Evolutionary conservation across 1,140 invertebrate species (phyloP).

Genomic region (Drosophila nasuta): DNA sequence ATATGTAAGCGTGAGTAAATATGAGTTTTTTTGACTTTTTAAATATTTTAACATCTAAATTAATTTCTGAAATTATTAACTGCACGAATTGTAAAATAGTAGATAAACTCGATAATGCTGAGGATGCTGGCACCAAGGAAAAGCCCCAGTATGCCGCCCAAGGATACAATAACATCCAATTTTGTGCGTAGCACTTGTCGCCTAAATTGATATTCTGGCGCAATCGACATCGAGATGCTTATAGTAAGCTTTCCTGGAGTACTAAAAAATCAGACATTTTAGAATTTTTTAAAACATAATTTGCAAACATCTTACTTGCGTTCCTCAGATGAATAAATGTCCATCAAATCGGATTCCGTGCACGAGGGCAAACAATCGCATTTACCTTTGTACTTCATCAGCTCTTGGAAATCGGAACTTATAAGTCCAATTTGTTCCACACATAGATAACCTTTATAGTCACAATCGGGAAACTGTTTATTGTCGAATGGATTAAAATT

Average conservation of each 20-base stretch:
- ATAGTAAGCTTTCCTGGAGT: conserved; percentile 23
- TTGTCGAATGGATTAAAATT: conserved; percentile 46
- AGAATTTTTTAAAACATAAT: background rate
- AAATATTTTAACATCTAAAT: background rate
- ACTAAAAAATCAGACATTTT: background rate
- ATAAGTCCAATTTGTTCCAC: conserved; percentile 60
- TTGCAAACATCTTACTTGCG: conserved; percentile 36
- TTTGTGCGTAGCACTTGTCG: conserved; percentile 85
- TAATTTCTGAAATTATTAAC: conserved; percentile 35
- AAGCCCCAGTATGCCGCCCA: conserved; percentile 85
- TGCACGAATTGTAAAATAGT: conserved; percentile 84
- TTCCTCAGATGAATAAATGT: conserved; percentile 62
- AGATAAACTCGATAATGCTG: conserved; percentile 86
- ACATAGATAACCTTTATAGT: conserved; percentile 55
- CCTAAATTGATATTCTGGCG: conserved; percentile 84
- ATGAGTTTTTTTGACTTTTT: no score
- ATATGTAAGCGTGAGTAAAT: no score
- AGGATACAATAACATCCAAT: conserved; percentile 84
- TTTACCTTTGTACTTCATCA: conserved; percentile 46
- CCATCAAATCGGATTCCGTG: conserved; percentile 85
- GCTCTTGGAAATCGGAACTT: conserved; percentile 56
- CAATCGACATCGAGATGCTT: conserved; percentile 57
- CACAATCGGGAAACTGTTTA: conserved; percentile 56
- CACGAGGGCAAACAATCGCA: conserved; percentile 86
- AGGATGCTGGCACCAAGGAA: conserved; percentile 86